These are phyloP conservation scores for Hypothenemus hampei DNA, from an alignment of 1,140 invertebrate species.

Conservation along the genomic window DNA sequence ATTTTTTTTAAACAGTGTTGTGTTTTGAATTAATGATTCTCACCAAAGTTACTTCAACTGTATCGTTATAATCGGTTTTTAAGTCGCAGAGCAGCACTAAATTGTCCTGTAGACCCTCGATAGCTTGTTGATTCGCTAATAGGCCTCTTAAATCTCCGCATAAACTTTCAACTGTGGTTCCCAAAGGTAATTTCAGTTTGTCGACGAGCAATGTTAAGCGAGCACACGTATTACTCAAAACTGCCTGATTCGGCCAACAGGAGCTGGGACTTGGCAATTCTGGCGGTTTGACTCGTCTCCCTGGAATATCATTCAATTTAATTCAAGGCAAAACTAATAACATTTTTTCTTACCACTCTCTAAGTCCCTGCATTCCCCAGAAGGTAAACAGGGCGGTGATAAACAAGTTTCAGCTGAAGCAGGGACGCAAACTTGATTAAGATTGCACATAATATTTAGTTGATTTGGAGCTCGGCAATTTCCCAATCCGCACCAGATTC, in stretches of 20 bases:
- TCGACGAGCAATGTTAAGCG: slow-evolving; percentile 68
- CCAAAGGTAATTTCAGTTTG: slow-evolving; percentile 56
- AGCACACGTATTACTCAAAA: slow-evolving; percentile 66
- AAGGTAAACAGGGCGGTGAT: slow-evolving; percentile 67
- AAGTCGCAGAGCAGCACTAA: slow-evolving; percentile 77
- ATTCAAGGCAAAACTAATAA: too few relatives aligned
- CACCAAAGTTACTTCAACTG: slow-evolving; percentile 82
- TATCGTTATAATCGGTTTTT: slow-evolving; percentile 71
- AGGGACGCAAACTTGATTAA: slow-evolving; percentile 70
- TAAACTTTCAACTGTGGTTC: slow-evolving; percentile 67
- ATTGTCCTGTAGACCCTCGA: slow-evolving; percentile 48
- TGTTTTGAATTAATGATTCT: slow-evolving; percentile 38
- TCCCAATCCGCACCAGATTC: slow-evolving; percentile 78
- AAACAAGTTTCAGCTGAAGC: slow-evolving; percentile 71
- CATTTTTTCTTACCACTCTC: slow-evolving; percentile 61
- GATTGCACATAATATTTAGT: slow-evolving; percentile 48
- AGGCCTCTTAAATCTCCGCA: slow-evolving; percentile 63
- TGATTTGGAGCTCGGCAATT: slow-evolving; percentile 62
- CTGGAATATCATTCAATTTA: too few relatives aligned
- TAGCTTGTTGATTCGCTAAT: slow-evolving; percentile 58
- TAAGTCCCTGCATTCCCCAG: slow-evolving; percentile 75
- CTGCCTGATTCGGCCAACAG: slow-evolving; percentile 73
- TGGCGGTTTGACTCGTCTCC: slow-evolving; percentile 65
- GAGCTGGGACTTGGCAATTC: slow-evolving; percentile 65
- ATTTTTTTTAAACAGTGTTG: background rate